Percentiles rank a stretch among this genome's conserved stretches.
Evolutionary conservation across 1,140 invertebrate species (phyloP).

Genomic region (Gryllus bimaculatus): DNA sequence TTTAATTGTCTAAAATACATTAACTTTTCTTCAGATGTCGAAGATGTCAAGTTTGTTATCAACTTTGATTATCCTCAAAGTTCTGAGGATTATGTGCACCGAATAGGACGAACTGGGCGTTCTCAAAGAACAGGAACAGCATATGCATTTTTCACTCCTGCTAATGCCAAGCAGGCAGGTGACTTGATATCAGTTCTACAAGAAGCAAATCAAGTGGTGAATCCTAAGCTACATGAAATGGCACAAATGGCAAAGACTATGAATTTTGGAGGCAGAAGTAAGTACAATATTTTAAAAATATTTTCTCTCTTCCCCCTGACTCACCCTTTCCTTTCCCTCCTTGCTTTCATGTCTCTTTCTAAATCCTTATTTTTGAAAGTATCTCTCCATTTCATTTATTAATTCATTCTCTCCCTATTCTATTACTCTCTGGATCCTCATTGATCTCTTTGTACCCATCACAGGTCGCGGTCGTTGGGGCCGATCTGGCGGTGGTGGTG

Average conservation of each 20-base stretch:
- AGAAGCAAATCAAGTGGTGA: constrained; percentile 90
- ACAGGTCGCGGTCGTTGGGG: constrained; percentile 18
- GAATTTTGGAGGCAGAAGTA: constrained; percentile 33
- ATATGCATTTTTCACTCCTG: constrained; percentile 95
- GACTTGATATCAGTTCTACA: constrained; percentile 86
- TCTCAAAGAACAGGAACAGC: constrained; percentile 93
- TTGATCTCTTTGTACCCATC: neutral
- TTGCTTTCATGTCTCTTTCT: too few species aligned
- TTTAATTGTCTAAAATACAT: neutral
- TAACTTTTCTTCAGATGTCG: constrained; percentile 71
- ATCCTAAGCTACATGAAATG: constrained; percentile 57
- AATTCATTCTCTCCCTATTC: too few species aligned
- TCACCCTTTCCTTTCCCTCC: too few species aligned
- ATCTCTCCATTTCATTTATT: too few species aligned
- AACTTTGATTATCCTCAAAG: constrained; percentile 99
- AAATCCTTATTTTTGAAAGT: too few species aligned
- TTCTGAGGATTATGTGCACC: constrained; percentile 99
- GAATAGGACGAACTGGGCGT: constrained; percentile 95
- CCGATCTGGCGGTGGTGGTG: constrained; percentile 9
- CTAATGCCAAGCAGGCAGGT: constrained; percentile 83
- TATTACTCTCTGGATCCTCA: neutral
- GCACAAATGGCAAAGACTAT: constrained; percentile 38
- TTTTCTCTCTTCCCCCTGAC: too few species aligned
- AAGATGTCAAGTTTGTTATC: constrained; percentile 99
- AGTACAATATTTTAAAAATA: neutral